Base-by-base conservation (phyloP, 2,888 invertebrate genomes). In the Heteromyza rotundicornis region DNA sequence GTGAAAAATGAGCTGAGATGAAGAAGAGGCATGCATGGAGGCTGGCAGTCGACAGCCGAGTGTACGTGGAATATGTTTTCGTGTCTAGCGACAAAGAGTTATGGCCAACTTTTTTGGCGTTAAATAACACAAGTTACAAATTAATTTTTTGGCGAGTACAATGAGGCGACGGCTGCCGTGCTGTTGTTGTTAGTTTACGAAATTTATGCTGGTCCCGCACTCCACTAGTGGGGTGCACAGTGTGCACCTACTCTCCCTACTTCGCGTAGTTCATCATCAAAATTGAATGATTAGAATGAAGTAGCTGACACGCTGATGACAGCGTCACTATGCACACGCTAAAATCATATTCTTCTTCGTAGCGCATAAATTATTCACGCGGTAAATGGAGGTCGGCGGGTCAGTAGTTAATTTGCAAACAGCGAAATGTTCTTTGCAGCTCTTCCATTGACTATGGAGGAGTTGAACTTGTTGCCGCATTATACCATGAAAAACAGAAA, bases 201-300 rank as follows among this genome's bases (percentile, higher is more conserved):
- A 20, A 16, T 27, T 32, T 52, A n/a, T 27, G 27, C 10, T 27
- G 5, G 5, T 27, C 3, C 40, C 5, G 40, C 40, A 47, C 47
- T 47, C 47, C 3, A n/a, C 12, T 32, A 8, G 32, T 8, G 32
- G n/a, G 10, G 40, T n/a, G 12, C n/a, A n/a, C n/a, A n/a, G n/a
- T n/a, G n/a, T n/a, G n/a, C n/a, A n/a, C n/a, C n/a, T n/a, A n/a
- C n/a, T n/a, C n/a, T 40, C 47, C 47, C 47, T 5, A 19, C 19
- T 5, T 2, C 7, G 24, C 16, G 55, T 51, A 24, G 57, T 57
- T 64, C 58, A 19, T 47, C 47, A 75, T 5, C 19, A 17, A 75
- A 69, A 57, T 69, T 76, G n/a, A n/a, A n/a, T n/a, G 76, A 76
- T 76, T 73, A 76, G 76, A 75, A 76, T 73, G 70, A 53, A 55